Percentiles rank a stretch among this genome's conserved stretches.
Evolutionary conservation across 1,140 invertebrate genomes (phyloP).

Genomic region (Conus betulinus): DNA sequence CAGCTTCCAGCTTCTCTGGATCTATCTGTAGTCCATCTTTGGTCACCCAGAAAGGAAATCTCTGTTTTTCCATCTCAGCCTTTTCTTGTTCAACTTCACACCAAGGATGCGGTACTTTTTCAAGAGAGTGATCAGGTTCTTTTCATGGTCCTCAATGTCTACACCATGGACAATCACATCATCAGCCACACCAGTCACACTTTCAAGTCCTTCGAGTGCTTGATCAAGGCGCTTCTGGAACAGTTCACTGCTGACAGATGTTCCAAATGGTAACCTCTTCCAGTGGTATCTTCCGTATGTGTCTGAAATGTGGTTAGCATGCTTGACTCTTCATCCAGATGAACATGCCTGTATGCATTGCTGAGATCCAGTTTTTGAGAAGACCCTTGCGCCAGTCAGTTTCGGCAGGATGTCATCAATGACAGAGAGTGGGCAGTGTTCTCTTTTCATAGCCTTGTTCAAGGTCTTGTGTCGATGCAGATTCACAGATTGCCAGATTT

Average conservation of each 20-base stretch:
- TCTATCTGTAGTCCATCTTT: conserved; percentile 3
- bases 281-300: conserved; percentile 51
- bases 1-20: conserved; percentile 38
- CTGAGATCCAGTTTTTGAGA: too few relatives aligned
- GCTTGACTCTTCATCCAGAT: too few relatives aligned
- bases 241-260: conserved; percentile 39
- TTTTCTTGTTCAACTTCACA: not conserved
- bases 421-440: too few relatives aligned
- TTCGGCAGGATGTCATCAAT: too few relatives aligned
- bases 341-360: too few relatives aligned
- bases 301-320: too few relatives aligned
- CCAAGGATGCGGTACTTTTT: conserved; percentile 18
- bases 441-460: too few relatives aligned
- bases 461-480: too few relatives aligned
- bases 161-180: not conserved
- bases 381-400: too few relatives aligned
- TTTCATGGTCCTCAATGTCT: not conserved
- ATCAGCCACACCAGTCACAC: not conserved
- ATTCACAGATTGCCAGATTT: too few relatives aligned
- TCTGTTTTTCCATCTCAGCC: not conserved
- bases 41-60: conserved; percentile 17
- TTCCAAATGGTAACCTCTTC: conserved; percentile 73
- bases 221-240: conserved; percentile 33
- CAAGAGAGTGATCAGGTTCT: conserved; percentile 39
- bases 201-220: conserved; percentile 52